Conservation (phyloP, 2,888 invertebrate genomes). For the Cryptophagus acutangulus region DNA sequence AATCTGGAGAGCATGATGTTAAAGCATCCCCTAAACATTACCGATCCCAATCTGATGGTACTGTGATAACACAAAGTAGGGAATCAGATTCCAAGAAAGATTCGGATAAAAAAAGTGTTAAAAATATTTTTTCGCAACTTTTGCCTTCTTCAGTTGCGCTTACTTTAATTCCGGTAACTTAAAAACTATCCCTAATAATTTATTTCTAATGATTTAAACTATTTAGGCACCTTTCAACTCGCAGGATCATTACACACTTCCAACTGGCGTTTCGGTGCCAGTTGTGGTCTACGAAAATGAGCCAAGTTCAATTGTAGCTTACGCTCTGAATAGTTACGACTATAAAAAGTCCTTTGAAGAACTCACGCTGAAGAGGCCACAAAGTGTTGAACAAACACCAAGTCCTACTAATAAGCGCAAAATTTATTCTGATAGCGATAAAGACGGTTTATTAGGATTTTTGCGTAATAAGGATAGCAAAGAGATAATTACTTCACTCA, state of each 20-base stretch:
- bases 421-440: constrained; percentile 47
- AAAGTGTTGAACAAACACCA: constrained; percentile 42
- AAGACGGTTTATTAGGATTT: constrained; percentile 41
- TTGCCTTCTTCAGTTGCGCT: constrained; percentile 54
- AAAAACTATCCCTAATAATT: constrained; percentile 27
- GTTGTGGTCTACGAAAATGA: constrained; percentile 75
- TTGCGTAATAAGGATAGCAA: constrained; percentile 40
- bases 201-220: constrained; percentile 41
- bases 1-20: constrained; percentile 16
- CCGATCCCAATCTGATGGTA: constrained; percentile 48
- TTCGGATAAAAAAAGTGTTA: constrained; percentile 58
- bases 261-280: constrained; percentile 55
- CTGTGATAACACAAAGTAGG: constrained; percentile 36
- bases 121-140: constrained; percentile 64
- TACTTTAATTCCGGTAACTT: constrained; percentile 44
- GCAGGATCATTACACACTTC: constrained; percentile 67
- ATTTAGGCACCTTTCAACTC: constrained; percentile 58
- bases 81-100: constrained; percentile 46
- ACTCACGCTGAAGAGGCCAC: constrained; percentile 30
- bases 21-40: constrained; percentile 42
- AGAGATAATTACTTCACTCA: not conserved
- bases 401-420: constrained; percentile 52
- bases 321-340: constrained; percentile 67
- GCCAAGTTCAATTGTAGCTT: constrained; percentile 80
- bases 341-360: constrained; percentile 62